Base-by-base conservation (phyloP, 2,888 invertebrate species). In the Leptinotarsa juncta region DNA sequence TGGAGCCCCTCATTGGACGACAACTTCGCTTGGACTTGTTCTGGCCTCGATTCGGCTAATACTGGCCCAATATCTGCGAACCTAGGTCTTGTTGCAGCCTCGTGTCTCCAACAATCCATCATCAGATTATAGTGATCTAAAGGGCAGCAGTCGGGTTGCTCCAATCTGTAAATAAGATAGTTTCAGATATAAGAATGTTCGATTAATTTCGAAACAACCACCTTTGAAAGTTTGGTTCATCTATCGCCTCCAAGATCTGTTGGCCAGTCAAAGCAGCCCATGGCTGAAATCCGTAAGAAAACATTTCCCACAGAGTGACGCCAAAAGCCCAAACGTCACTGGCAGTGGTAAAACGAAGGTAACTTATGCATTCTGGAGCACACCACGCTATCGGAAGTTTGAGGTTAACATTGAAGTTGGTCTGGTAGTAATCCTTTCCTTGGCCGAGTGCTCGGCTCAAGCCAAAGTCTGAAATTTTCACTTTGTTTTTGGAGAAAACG, bases 381-480 rank as follows among this genome's bases (percentile, higher is more conserved):
- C 98, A 98, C 99, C 99, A 99, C 3, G 99, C 99, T 79, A 99
- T 98, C 1, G 99, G 99, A 74, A 99, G 89, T 88, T 98, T 98
- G 76, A 99, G 91, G 89, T 97, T 97, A 53, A 98, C 97, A 87
- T 97, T 97, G 87, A 98, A 98, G 89, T 99, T 98, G 4, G 97
- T 98, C 88, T 98, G 97, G 86, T 99, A 99, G 87, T 99, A 99
- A 88, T 99, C 98, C 88, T 99, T 99, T 48, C 98, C 99, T 67
- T 97, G 97, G 3, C 99, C 98, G 71, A 99, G 89, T 0, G 98
- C 98, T 71, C 98, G 91, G 0, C 98, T 98, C 70, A 99, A 88
- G 4, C 99, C 99, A 88, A 99, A 98, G 87, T 99, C 99, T 0
- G 98, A 98, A 79, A 99, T 98, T 90, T 99, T 99, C 7, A 99